phyloP scores from a whole-genome alignment of 2,888 invertebrate species.

The Trachelus troglodyta region DNA sequence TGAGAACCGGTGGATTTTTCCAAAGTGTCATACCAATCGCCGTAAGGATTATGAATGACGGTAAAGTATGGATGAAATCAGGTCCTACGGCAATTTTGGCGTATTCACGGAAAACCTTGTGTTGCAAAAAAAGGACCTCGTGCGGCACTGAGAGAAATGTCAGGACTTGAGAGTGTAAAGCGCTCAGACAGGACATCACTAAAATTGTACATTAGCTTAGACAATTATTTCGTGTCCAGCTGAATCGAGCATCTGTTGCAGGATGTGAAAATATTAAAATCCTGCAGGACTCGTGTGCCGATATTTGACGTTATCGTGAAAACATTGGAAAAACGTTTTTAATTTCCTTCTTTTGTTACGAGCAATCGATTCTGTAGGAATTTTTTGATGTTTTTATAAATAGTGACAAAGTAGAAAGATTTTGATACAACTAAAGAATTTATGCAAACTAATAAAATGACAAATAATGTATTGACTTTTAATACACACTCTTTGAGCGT shows the following conservation, averaged over 20 bases:
- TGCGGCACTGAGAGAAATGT: conserved; percentile 50
- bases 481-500: not conserved
- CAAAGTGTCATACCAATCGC: conserved; percentile 45
- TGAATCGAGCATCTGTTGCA: not conserved
- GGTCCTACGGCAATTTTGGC: conserved; percentile 55
- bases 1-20: conserved; percentile 47
- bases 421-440: not conserved
- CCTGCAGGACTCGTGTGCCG: conserved; percentile 3
- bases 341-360: not conserved
- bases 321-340: conserved; percentile 7
- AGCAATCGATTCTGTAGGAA: not conserved
- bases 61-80: conserved; percentile 58
- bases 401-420: not conserved
- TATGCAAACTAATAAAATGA: not conserved
- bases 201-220: conserved; percentile 6
- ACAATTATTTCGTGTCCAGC: not conserved
- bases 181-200: conserved; percentile 54
- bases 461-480: not conserved
- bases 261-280: conserved; percentile 4
- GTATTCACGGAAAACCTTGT: conserved; percentile 55
- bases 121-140: conserved; percentile 49
- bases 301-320: conserved; percentile 4
- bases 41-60: conserved; percentile 50
- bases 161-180: conserved; percentile 45
- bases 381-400: not conserved